Evolutionary conservation across 2,113 vertebrate species (phyloP).

Genomic region (Channa argus): DNA sequence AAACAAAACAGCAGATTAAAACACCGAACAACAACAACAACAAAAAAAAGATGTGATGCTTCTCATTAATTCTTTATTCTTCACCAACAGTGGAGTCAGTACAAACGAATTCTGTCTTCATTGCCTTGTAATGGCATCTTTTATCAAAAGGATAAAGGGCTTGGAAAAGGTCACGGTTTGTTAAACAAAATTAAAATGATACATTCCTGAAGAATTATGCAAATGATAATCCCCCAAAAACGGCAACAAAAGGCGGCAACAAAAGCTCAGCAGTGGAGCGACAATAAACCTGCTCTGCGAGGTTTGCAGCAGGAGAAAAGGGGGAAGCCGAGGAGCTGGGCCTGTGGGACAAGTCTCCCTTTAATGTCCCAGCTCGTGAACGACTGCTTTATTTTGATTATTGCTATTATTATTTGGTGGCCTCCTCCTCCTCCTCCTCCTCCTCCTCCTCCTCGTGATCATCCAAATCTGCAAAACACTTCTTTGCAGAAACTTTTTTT

Average conservation of each 20-base stretch:
- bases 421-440: slow-evolving; percentile 17
- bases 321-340: slow-evolving; percentile 31
- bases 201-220: slow-evolving; percentile 80
- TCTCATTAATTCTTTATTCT: slow-evolving; percentile 65
- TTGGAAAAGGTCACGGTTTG: slow-evolving; percentile 71
- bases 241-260: slow-evolving; percentile 70
- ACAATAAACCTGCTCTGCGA: slow-evolving; percentile 65
- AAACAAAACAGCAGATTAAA: neutral
- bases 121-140: slow-evolving; percentile 66
- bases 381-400: slow-evolving; percentile 48
- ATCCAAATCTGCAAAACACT: neutral
- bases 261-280: slow-evolving; percentile 67
- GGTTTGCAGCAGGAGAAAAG: slow-evolving; percentile 39
- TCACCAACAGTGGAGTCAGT: slow-evolving; percentile 51
- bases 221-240: slow-evolving; percentile 77
- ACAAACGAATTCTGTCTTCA: slow-evolving; percentile 64
- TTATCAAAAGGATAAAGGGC: slow-evolving; percentile 60
- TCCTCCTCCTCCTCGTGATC: slow-evolving; percentile 11
- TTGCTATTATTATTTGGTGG: neutral
- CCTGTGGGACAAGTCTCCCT: slow-evolving; percentile 39
- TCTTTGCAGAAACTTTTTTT: neutral
- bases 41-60: slow-evolving; percentile 26
- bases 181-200: slow-evolving; percentile 79
- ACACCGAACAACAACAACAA: neutral
- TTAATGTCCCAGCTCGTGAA: slow-evolving; percentile 45